phyloP scores from a whole-genome alignment of 2,888 invertebrate species.

The Sylvicola cinctus region DNA sequence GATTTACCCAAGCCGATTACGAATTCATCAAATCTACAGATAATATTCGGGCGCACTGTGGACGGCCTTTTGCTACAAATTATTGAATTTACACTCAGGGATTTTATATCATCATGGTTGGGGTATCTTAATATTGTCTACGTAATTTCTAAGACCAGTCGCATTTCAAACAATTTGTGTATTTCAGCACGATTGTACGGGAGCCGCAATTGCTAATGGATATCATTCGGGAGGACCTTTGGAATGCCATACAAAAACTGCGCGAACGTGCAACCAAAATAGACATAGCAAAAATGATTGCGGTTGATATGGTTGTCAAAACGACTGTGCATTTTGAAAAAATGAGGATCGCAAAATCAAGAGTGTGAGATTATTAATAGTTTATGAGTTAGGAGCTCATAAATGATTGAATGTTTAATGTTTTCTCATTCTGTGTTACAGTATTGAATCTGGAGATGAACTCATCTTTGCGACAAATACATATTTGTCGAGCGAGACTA shows the following conservation, averaged over 20 bases:
- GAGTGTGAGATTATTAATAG: constrained; percentile 37
- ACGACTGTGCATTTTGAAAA: constrained; percentile 72
- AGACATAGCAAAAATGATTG: constrained; percentile 64
- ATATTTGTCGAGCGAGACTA: constrained; percentile 51
- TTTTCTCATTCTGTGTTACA: too few species aligned
- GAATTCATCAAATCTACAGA: constrained; percentile 38
- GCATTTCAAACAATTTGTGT: neutral
- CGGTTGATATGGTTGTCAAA: constrained; percentile 60
- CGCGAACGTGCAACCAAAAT: constrained; percentile 52
- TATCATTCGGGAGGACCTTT: constrained; percentile 57
- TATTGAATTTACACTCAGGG: constrained; percentile 55
- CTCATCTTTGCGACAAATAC: constrained; percentile 54
- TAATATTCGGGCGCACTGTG: constrained; percentile 65
- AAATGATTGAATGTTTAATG: constrained; percentile 1
- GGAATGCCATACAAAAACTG: constrained; percentile 58
- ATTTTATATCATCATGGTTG: constrained; percentile 61
- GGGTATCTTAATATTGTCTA: constrained; percentile 15
- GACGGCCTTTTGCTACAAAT: constrained; percentile 68
- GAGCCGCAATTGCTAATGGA: constrained; percentile 39
- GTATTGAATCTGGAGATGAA: constrained; percentile 36
- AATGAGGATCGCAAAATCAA: constrained; percentile 53
- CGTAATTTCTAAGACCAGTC: constrained; percentile 5
- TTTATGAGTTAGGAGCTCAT: too few species aligned
- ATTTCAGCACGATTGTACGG: too few species aligned
- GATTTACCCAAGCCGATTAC: constrained; percentile 23